A percentile compares a stretch with the other conserved stretches of the same genome.
Conservation (phyloP, 2,113 vertebrate genomes). For the Erythrolamprus reginae region DNA sequence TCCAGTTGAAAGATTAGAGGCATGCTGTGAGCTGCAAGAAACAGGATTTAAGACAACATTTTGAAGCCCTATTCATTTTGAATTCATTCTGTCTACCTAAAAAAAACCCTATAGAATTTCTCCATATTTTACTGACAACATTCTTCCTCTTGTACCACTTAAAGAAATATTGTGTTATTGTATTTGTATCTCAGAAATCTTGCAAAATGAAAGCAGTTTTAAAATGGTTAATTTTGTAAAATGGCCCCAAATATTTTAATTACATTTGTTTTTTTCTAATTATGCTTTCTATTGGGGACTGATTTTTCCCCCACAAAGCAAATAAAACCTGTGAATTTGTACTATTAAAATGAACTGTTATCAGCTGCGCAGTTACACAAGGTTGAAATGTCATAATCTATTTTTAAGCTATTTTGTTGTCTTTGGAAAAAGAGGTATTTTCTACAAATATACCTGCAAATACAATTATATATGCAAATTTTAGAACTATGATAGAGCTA, state of each 20-base stretch:
- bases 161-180: neutral
- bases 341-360: slow-evolving; percentile 1
- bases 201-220: neutral
- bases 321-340: slow-evolving; percentile 1
- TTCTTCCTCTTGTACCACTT: neutral
- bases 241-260: neutral
- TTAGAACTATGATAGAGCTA: neutral
- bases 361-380: neutral
- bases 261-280: neutral
- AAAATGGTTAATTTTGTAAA: neutral
- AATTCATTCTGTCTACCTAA: neutral
- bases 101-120: neutral
- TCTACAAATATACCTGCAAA: too few relatives aligned
- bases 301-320: neutral
- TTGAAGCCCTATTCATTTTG: neutral
- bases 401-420: neutral
- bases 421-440: neutral
- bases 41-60: slow-evolving; percentile 10
- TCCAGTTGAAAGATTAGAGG: neutral
- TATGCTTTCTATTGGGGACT: neutral
- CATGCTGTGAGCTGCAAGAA: neutral
- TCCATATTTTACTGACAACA: neutral
- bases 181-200: neutral
- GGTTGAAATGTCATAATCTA: neutral
- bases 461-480: neutral